Base-by-base conservation (phyloP, 2,888 invertebrate species). In the Hololepta plana region DNA sequence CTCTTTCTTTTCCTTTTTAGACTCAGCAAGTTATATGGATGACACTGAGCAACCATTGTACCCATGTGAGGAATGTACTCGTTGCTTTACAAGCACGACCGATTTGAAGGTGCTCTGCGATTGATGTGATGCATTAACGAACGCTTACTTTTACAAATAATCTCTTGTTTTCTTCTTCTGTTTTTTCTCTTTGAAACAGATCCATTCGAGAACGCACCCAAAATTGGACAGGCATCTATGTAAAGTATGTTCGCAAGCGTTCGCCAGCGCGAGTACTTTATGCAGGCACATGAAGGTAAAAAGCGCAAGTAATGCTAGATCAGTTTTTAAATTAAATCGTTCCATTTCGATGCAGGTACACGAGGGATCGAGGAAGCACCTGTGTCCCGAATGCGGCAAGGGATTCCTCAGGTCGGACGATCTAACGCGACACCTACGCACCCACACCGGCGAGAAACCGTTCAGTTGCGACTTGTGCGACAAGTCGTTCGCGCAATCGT, bases 401-500 rank as follows among this genome's bases (percentile, higher is more conserved):
- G 48, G 47, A 15, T 55, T 55, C 36, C 38, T 44, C 4, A 38
- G 53, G 17, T 52, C 53, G 2, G 53, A 54, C 34, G 53, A 54
- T 34, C 37, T 54, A 25, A 52, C 47, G 16, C 35, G 55, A 20
- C 54, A 55, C 35, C 31, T 52, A 17, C 35, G 52, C 10, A 51
- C 47, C 3, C 56, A 56, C 33, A 55, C 54, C 4, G 56, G 55
- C 3, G 56, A 55, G 37, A 52, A 47, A 32, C 54, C 55, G 10
- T 56, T 54, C 35, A 40, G 39, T 3, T 56, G 56, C 34, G 47
- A 50, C 33, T 34, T 50, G 29, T 56, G 56, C 33, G 49, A 45
- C 2, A 55, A 55, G 37, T 43, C 52, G 2, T 50, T 49, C 36
- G 46, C 49, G 8, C 48, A 49, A 26, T 46, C 47, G 1, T 54